Evolutionary conservation across 1,140 invertebrate genomes (phyloP).

Genomic region (Leptinotarsa texana): DNA sequence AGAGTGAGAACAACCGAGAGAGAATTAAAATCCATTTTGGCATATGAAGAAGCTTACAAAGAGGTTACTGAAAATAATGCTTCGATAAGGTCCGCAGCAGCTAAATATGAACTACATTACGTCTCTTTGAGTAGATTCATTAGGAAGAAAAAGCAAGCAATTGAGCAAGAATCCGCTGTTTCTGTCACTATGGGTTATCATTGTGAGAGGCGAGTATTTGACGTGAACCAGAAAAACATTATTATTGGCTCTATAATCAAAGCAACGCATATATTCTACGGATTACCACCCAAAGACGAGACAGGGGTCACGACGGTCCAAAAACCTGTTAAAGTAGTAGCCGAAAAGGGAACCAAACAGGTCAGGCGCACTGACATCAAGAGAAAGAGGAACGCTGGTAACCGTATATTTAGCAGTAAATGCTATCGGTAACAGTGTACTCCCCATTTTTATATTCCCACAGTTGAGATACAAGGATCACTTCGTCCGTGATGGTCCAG

Average conservation of each 20-base stretch:
- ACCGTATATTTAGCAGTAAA: slow-evolving; percentile 53
- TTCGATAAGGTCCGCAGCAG: too few species aligned
- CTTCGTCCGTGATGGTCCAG: slow-evolving; percentile 50
- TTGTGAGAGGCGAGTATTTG: too few species aligned
- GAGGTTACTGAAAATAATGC: neutral
- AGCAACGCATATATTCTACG: too few species aligned
- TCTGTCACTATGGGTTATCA: too few species aligned
- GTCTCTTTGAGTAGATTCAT: too few species aligned
- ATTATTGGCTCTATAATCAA: too few species aligned
- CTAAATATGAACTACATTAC: too few species aligned
- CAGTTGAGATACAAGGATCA: slow-evolving; percentile 48
- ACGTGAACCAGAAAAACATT: too few species aligned
- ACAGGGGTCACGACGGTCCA: slow-evolving; percentile 57
- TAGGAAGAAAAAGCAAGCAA: too few species aligned
- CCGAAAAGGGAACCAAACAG: slow-evolving; percentile 55
- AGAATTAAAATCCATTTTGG: neutral
- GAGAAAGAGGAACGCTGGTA: slow-evolving; percentile 55
- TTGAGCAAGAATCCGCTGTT: neutral
- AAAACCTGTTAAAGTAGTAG: slow-evolving; percentile 50
- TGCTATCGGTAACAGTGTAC: slow-evolving; percentile 53
- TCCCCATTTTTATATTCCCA: slow-evolving; percentile 57
- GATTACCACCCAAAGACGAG: slow-evolving; percentile 35
- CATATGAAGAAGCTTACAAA: neutral
- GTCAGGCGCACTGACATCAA: slow-evolving; percentile 55
- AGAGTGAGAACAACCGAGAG: neutral